phyloP scores from a whole-genome alignment of 2,113 vertebrate genomes.

The Peucedramus taeniatus region DNA sequence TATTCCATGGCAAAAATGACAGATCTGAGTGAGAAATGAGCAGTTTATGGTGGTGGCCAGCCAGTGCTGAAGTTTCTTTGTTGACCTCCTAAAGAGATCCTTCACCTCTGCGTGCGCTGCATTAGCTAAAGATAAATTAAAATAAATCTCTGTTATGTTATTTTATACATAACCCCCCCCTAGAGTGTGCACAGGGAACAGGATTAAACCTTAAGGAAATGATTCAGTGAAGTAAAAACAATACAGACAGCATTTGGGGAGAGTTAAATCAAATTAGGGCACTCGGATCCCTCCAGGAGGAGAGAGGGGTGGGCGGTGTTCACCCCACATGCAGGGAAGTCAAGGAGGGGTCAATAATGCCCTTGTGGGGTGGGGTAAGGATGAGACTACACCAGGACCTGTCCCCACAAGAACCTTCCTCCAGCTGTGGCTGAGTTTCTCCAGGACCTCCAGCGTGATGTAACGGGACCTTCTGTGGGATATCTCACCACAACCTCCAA shows the following conservation, averaged over 20 bases:
- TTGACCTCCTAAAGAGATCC: not conserved
- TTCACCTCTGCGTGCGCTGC: not conserved
- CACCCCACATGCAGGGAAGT: not conserved
- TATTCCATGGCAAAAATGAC: not conserved
- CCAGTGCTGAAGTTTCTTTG: not conserved
- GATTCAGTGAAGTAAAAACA: not conserved
- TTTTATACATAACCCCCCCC: not conserved
- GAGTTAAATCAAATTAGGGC: not conserved
- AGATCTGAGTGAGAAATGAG: not conserved
- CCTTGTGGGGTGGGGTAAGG: not conserved
- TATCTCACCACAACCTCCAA: not conserved
- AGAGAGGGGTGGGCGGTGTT: not conserved
- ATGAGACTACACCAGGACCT: accelerated
- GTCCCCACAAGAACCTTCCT: not conserved
- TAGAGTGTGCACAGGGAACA: not conserved
- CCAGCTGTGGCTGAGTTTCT: not conserved
- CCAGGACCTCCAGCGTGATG: accelerated
- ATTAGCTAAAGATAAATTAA: not conserved
- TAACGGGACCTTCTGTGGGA: accelerated
- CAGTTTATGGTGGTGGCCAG: not conserved
- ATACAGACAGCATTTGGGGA: not conserved
- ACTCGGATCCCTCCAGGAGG: accelerated
- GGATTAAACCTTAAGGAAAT: conserved; percentile 24
- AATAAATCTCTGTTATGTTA: not conserved
- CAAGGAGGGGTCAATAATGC: not conserved